These are phyloP conservation scores for Stenopsyche tienmushanensis DNA, from an alignment of 1,140 invertebrate genomes.

Conservation along the genomic window DNA sequence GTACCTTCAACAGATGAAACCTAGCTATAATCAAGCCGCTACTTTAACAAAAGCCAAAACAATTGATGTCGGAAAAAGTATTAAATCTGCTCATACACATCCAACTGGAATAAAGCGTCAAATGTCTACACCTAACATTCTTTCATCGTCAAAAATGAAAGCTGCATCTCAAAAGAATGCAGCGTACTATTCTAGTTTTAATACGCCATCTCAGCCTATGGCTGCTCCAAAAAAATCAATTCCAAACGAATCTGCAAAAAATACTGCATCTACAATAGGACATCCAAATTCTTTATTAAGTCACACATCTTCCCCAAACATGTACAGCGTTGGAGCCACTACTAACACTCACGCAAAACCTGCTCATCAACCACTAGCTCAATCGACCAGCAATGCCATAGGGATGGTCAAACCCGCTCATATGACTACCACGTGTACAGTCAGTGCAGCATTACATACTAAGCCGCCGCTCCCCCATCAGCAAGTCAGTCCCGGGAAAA, in stretches of 20 bases:
- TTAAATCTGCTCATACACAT: not conserved
- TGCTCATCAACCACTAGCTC: not conserved
- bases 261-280: slow-evolving; percentile 1
- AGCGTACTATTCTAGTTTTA: slow-evolving; percentile 2
- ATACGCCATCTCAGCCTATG: not conserved
- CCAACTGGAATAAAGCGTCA: not conserved
- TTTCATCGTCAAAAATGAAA: slow-evolving; percentile 20
- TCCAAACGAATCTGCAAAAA: slow-evolving; percentile 1
- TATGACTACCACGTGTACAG: slow-evolving; percentile 45
- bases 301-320: slow-evolving; percentile 8
- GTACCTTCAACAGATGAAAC: slow-evolving; percentile 30
- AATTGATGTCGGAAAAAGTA: not conserved
- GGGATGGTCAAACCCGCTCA: slow-evolving; percentile 47
- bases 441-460: slow-evolving; percentile 44
- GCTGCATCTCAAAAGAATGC: not conserved
- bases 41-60: slow-evolving; percentile 4
- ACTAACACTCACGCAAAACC: slow-evolving; percentile 22
- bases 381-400: not conserved
- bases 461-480: slow-evolving; percentile 51
- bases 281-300: not conserved
- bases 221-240: not conserved
- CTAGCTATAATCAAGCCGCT: slow-evolving; percentile 20
- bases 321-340: slow-evolving; percentile 8
- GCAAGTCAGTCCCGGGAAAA: slow-evolving; percentile 58
- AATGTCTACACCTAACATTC: not conserved